These are phyloP conservation scores for Hypsopygia costalis DNA, from an alignment of 2,888 invertebrate genomes.

Conservation along the genomic window DNA sequence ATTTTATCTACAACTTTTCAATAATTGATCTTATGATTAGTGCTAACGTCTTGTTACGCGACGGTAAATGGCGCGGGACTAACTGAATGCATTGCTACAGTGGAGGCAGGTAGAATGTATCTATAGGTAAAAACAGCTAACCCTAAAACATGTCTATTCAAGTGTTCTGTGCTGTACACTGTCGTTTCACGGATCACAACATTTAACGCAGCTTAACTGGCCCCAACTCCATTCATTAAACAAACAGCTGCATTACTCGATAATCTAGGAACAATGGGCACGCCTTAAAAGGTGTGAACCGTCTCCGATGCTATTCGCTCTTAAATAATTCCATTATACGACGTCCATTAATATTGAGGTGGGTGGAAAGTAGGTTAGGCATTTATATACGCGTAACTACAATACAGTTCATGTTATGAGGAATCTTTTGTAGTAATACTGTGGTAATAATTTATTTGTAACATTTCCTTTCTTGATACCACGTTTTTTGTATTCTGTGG, in stretches of 20 bases:
- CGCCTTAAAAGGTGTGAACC: constrained; percentile 11
- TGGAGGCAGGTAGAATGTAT: too few relatives aligned
- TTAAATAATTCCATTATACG: neutral
- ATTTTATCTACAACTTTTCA: too few relatives aligned
- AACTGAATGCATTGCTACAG: too few relatives aligned
- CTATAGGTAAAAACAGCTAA: too few relatives aligned
- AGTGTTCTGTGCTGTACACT: neutral
- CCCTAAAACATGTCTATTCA: too few relatives aligned
- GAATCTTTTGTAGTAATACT: too few relatives aligned
- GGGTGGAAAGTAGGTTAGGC: neutral
- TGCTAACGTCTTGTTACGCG: too few relatives aligned
- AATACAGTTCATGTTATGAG: too few relatives aligned
- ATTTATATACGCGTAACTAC: neutral
- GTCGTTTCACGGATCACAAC: neutral
- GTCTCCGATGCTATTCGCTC: neutral
- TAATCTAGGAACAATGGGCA: constrained; percentile 26
- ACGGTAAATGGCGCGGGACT: too few relatives aligned
- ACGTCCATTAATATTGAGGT: neutral
- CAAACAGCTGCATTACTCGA: constrained; percentile 23
- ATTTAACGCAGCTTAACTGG: neutral
- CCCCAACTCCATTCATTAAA: constrained; percentile 21
- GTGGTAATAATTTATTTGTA: too few relatives aligned
- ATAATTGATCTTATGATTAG: too few relatives aligned
- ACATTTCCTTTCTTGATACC: neutral
- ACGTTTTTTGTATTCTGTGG: too few relatives aligned